phyloP scores from a whole-genome alignment of 2,113 vertebrate genomes.

The Prinia subflava region DNA sequence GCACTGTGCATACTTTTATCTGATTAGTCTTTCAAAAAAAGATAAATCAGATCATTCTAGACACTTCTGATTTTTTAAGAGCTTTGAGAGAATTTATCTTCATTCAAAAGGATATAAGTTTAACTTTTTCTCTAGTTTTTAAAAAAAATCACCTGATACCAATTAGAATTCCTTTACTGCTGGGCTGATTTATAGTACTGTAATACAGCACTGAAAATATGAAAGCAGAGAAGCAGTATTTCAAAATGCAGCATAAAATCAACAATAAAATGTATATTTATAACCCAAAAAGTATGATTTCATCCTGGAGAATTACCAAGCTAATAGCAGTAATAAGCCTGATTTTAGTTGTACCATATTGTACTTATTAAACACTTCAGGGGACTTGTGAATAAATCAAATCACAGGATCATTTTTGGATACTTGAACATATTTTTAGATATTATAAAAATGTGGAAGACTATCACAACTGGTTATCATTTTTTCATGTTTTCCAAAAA shows the following conservation, averaged over 20 bases:
- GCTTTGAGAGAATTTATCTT: conserved; percentile 50
- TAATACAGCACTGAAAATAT: conserved; percentile 83
- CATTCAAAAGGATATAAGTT: conserved; percentile 61
- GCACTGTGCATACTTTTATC: conserved; percentile 30
- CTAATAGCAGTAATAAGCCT: conserved; percentile 82
- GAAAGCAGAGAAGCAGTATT: conserved; percentile 86
- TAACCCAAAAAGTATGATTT: conserved; percentile 87
- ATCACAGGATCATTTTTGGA: conserved; percentile 77
- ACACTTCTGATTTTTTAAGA: conserved; percentile 36
- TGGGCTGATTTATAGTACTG: conserved; percentile 79
- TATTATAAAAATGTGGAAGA: conserved; percentile 78
- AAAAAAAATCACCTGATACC: conserved; percentile 80
- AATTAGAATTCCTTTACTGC: conserved; percentile 81
- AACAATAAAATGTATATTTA: conserved; percentile 88
- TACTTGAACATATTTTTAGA: conserved; percentile 80
- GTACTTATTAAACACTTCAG: conserved; percentile 83
- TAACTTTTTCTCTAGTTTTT: conserved; percentile 57
- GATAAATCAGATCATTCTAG: conserved; percentile 60
- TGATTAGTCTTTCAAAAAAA: conserved; percentile 61
- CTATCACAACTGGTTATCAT: conserved; percentile 81
- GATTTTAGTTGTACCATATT: conserved; percentile 82
- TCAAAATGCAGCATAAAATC: conserved; percentile 84
- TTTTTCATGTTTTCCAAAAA: conserved; percentile 73
- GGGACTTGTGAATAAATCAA: conserved; percentile 84
- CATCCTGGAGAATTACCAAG: conserved; percentile 86